Base-by-base conservation (phyloP, 2,113 vertebrate species). In the Dryoscopus gambensis region DNA sequence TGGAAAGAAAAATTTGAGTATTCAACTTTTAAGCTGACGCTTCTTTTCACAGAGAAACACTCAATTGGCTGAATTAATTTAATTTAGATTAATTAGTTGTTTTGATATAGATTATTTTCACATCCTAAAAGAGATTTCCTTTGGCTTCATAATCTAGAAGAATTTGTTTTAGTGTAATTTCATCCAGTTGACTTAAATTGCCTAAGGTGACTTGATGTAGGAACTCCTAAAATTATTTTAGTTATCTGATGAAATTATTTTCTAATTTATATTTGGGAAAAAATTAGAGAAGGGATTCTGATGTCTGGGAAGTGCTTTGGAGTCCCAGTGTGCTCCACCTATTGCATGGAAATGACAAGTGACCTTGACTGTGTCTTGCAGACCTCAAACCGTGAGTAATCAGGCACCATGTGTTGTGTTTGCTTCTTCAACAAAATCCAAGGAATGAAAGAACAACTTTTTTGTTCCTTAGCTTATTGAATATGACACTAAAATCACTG, bases 311-410 rank as follows among this genome's bases (percentile, higher is more conserved):
- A 84, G 47, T 68, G 16, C 35, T 87, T 74, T 57, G 37, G 33
- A 76, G 23, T 74, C 33, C 39, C 23, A 55, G 2, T 24, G 22
- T 33, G 13, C 18, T 59, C 24, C 59, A 55, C 19, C 7, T 68
- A 11, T 39, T 80, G 14, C n/a, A 35, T 12, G 10, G 49, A 71
- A 71, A 42, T 69, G 44, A 12, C 18, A 55, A 79, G 21, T 17
- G 23, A 62, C 39, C 17, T 46, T 59, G 30, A 21, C 13, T 59
- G 9, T 21, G 12, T 18, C 37, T 71, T 73, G 39, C 42, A 37
- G 53, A n/a, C 31, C 39, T 17, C 28, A 83, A n/a, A 83, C 76
- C 0, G 0, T 42, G 40, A 47, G 13, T 20, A 6, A 40, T 53
- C 31, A 31, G 28, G 13, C 17, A 23, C 6, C 9, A 2, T 81